Evolutionary conservation across 1,140 invertebrate species (phyloP), one percentile per base, ranked within the genome.

Genomic region (Neodiprion lecontei): DNA sequence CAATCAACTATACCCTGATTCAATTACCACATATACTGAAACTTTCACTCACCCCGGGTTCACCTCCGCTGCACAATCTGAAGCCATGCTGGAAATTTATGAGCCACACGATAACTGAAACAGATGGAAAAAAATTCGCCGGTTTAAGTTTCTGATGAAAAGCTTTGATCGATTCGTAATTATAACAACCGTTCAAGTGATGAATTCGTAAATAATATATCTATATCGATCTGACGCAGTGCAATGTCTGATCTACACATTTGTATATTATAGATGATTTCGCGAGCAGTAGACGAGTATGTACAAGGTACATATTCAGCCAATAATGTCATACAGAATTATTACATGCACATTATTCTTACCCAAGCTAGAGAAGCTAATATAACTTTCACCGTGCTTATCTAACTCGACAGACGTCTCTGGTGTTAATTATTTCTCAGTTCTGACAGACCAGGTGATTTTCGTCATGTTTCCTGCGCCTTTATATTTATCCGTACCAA

Each of bases 41-140:
- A 69, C 14, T 67, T 72, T 66, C 77, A 87, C 85, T 88, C 81
- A 89, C 88, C 81, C 87, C 87, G 85, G 88, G 86, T 84, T 88
- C 88, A 85, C 86, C 87, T 84, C 86, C 87, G 86, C 86, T 88
- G 86, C 87, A 89, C 79, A 87, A 86, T 81, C 80, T 81, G 80
- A 83, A 85, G 83, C 84, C 85, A 86, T 89, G 78, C 80, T 86
- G 85, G 76, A 86, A 82, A 77, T 87, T 80, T 73, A 89, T 73
- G 77, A 87, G 83, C 77, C 82, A 87, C 78, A 86, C 78, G 80
- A 87, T 84, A 84, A 87, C 86, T 88, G 84, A 17, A 85, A 88
- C 65, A 78, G 76, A 80, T 5, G 28, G 2, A 77, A 79, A 75
- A 61, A 73, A 75, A 73, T 78, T 68, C 67, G 74, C 8, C 21